phyloP scores from a whole-genome alignment of 2,888 invertebrate genomes.

The Cantharis flavilabris region DNA sequence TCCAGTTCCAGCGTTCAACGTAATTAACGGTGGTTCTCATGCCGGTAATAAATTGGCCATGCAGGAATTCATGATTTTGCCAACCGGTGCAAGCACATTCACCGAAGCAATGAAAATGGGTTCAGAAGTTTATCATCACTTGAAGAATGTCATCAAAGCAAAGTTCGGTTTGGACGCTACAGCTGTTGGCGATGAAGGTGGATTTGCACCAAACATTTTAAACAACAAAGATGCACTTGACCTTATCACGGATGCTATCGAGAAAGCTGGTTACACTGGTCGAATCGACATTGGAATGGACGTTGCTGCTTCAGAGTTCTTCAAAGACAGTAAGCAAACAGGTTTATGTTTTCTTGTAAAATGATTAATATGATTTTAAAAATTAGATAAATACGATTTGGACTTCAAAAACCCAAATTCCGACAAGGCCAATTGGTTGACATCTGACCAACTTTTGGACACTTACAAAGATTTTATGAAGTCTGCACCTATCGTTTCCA shows the following conservation, averaged over 20 bases:
- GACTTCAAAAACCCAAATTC: slow-evolving; percentile 97
- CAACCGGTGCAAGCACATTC: slow-evolving; percentile 85
- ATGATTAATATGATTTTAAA: background rate
- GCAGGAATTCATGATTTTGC: slow-evolving; percentile 64
- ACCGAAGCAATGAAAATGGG: slow-evolving; percentile 99
- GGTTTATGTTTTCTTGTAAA: background rate
- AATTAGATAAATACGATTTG: slow-evolving; percentile 77
- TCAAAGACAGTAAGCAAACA: slow-evolving; percentile 64
- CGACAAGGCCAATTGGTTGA: slow-evolving; percentile 79
- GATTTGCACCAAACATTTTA: slow-evolving; percentile 97
- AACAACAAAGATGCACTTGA: slow-evolving; percentile 93
- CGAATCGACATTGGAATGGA: slow-evolving; percentile 99
- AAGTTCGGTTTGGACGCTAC: slow-evolving; percentile 96
- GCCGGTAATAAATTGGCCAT: slow-evolving; percentile 98
- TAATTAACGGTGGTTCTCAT: slow-evolving; percentile 98
- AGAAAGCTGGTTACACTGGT: slow-evolving; percentile 94
- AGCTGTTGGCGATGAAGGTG: slow-evolving; percentile 99
- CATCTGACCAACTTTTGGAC: slow-evolving; percentile 80
- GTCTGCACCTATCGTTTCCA: slow-evolving; percentile 91
- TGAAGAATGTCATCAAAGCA: slow-evolving; percentile 94
- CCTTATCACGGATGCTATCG: slow-evolving; percentile 87
- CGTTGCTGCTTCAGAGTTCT: slow-evolving; percentile 98
- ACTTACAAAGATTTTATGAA: slow-evolving; percentile 90
- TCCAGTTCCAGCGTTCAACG: slow-evolving; percentile 98
- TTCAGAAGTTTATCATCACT: slow-evolving; percentile 93